Percentiles rank a stretch among this genome's conserved stretches.
Evolutionary conservation across 2,888 invertebrate species (phyloP).

Genomic region (Lagria hirta): DNA sequence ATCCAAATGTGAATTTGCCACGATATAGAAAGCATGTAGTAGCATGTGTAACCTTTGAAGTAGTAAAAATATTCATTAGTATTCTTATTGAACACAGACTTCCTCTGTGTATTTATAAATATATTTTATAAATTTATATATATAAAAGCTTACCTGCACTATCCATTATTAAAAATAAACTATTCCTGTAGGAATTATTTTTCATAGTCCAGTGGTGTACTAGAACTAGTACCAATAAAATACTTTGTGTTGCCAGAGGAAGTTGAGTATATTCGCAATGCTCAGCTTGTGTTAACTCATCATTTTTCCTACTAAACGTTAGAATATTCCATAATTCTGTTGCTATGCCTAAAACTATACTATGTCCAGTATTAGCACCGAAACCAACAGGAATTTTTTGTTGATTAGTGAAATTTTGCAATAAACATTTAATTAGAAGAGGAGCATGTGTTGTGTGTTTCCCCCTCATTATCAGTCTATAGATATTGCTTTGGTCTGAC

Average conservation of each 20-base stretch:
- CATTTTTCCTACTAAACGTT: slow-evolving; percentile 61
- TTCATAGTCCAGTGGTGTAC: slow-evolving; percentile 85
- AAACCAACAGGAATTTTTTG: slow-evolving; percentile 69
- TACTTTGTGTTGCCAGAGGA: slow-evolving; percentile 87
- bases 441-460: slow-evolving; percentile 75
- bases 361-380: slow-evolving; percentile 60
- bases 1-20: no score
- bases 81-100: no score
- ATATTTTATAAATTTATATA: background rate
- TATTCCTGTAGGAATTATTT: slow-evolving; percentile 83
- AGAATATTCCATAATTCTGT: slow-evolving; percentile 81
- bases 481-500: slow-evolving; percentile 71
- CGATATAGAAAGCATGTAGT: no score
- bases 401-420: slow-evolving; percentile 73
- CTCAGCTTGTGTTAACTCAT: slow-evolving; percentile 37
- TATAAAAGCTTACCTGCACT: slow-evolving; percentile 63
- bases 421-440: slow-evolving; percentile 74
- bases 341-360: slow-evolving; percentile 76
- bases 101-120: no score
- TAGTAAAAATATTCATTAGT: no score
- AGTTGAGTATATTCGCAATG: slow-evolving; percentile 55
- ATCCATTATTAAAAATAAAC: slow-evolving; percentile 81
- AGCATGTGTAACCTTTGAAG: no score
- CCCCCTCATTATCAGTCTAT: slow-evolving; percentile 68
- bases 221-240: slow-evolving; percentile 81